These are phyloP conservation scores for Oscheius sp. DNA, from an alignment of 2,888 invertebrate genomes.

Conservation along the genomic window DNA sequence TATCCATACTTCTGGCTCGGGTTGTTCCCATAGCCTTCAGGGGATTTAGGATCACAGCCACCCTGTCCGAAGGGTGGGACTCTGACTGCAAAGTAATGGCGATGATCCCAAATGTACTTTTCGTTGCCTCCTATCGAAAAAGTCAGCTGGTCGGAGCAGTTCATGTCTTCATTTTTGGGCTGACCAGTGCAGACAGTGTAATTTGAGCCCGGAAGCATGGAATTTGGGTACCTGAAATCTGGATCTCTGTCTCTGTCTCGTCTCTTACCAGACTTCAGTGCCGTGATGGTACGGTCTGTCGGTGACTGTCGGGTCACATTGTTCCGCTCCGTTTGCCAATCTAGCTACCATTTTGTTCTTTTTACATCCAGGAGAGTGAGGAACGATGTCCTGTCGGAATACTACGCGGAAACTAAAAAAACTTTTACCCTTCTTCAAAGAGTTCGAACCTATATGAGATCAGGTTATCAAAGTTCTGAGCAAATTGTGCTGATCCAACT, in stretches of 20 bases:
- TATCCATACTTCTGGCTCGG: conserved; percentile 19
- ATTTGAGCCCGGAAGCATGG: conserved; percentile 51
- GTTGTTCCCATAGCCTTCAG: conserved; percentile 13
- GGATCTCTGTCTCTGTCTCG: background rate
- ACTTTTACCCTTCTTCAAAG: background rate
- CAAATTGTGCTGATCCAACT: conserved; percentile 62
- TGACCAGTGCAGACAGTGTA: conserved; percentile 55
- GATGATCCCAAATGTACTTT: conserved; percentile 58
- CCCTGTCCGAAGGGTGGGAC: conserved; percentile 29
- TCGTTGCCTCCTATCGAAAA: conserved; percentile 46
- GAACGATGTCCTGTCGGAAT: conserved; percentile 66
- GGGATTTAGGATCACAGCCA: conserved; percentile 7
- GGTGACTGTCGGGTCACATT: conserved; percentile 49
- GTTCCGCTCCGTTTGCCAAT: conserved; percentile 45
- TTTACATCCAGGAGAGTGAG: conserved; percentile 67
- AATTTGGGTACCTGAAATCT: conserved; percentile 27
- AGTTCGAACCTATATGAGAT: conserved; percentile 58
- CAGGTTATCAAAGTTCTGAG: conserved; percentile 56
- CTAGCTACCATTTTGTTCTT: conserved; percentile 50
- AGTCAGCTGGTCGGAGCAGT: conserved; percentile 53
- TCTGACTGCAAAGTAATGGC: conserved; percentile 58
- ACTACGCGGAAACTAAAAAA: conserved; percentile 65
- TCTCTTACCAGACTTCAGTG: conserved; percentile 58
- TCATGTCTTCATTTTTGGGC: conserved; percentile 60
- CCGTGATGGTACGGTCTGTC: conserved; percentile 64